These are phyloP conservation scores for Paedocypris sp. DNA, from an alignment of 2,113 vertebrate genomes.

Conservation along the genomic window DNA sequence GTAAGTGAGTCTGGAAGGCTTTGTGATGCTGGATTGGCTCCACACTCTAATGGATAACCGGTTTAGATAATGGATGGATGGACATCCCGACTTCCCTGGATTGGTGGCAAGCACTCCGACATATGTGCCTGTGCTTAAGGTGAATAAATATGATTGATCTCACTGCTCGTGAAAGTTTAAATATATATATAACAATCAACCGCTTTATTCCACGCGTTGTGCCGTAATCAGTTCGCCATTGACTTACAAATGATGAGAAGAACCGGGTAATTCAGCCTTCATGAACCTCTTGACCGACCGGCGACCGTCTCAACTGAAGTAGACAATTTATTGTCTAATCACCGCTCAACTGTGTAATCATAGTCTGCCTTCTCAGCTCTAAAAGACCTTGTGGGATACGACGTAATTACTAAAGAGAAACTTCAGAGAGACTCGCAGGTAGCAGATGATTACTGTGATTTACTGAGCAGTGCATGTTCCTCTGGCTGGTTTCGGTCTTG, in stretches of 20 bases:
- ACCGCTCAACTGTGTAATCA: neutral
- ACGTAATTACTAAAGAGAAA: neutral
- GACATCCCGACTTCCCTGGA: neutral
- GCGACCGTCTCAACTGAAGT: neutral
- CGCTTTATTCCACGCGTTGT: too few relatives aligned
- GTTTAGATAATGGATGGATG: too few relatives aligned
- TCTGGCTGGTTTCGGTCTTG: neutral
- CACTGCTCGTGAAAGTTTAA: too few relatives aligned
- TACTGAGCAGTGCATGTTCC: neutral
- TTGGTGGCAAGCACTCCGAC: neutral
- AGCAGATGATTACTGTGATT: neutral
- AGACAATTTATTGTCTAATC: conserved; percentile 11
- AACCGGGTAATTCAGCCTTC: neutral
- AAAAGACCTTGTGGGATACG: neutral
- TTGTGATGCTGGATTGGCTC: too few relatives aligned
- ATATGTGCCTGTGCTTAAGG: neutral
- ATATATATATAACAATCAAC: too few relatives aligned
- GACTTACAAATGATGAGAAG: neutral
- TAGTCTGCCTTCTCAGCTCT: neutral
- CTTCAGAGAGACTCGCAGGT: neutral
- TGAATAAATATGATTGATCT: neutral
- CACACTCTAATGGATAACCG: too few relatives aligned
- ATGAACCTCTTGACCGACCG: neutral
- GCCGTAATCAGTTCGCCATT: neutral
- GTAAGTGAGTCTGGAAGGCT: too few relatives aligned